A percentile compares a stretch with the other conserved stretches of the same genome.
Evolutionary conservation across 1,140 invertebrate genomes (phyloP).

Genomic region (Drosophila subpulchrella): DNA sequence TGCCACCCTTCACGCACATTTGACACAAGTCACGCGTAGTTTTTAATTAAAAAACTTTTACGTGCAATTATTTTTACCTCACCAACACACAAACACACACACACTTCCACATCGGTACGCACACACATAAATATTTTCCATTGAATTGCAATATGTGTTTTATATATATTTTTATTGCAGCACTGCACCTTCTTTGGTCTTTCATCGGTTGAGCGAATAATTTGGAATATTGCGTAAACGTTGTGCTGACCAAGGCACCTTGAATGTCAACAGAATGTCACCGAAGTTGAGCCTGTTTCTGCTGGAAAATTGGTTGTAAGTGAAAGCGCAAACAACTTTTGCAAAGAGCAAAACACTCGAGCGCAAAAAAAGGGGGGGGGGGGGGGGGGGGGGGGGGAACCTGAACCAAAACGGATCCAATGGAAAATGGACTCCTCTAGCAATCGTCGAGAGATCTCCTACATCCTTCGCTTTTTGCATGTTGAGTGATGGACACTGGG

Average conservation of each 20-base stretch:
- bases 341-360: conserved; percentile 50
- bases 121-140: conserved; percentile 37
- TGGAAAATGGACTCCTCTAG: conserved; percentile 19
- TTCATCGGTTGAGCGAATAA: conserved; percentile 27
- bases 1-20: conserved; percentile 64
- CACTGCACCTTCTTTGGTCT: conserved; percentile 11
- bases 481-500: conserved; percentile 60
- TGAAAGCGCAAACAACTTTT: conserved; percentile 59
- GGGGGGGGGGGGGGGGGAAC: background rate
- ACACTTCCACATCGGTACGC: conserved; percentile 4
- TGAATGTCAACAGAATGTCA: conserved; percentile 70
- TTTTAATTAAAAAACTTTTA: conserved; percentile 82
- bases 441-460: conserved; percentile 35
- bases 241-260: conserved; percentile 21
- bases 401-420: conserved; percentile 17
- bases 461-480: conserved; percentile 48
- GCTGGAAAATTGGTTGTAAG: conserved; percentile 49
- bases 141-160: conserved; percentile 54
- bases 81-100: conserved; percentile 1
- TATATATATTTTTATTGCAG: conserved; percentile 39
- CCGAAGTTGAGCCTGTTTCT: conserved; percentile 6
- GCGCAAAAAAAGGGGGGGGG: conserved; percentile 1
- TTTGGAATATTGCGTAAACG: conserved; percentile 61
- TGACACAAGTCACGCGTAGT: conserved; percentile 71
- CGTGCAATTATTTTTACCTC: conserved; percentile 70